Conservation (phyloP, 2,888 invertebrate genomes). For the Lordiphosa fenestrarum region DNA sequence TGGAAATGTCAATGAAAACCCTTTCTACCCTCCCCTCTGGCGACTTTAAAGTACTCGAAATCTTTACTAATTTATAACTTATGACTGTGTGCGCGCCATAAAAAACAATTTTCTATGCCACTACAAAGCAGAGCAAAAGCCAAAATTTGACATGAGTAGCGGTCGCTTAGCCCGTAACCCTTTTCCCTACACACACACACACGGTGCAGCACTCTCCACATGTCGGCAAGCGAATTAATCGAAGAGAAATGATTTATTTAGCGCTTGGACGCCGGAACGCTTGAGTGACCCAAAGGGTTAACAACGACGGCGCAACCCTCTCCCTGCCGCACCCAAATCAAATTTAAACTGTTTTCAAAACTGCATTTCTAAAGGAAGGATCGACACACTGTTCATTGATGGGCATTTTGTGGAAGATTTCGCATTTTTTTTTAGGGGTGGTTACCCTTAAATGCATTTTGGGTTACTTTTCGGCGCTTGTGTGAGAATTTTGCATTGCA, state of each 20-base stretch:
- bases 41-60: constrained; percentile 64
- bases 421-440: constrained; percentile 5
- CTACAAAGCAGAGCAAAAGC: constrained; percentile 79
- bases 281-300: constrained; percentile 69
- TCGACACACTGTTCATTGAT: constrained; percentile 55
- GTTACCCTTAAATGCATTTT: constrained; percentile 33
- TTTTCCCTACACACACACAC: constrained; percentile 36
- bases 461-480: constrained; percentile 39
- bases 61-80: constrained; percentile 76
- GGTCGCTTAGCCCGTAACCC: constrained; percentile 59
- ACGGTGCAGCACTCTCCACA: constrained; percentile 63
- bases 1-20: constrained; percentile 65
- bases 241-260: constrained; percentile 81
- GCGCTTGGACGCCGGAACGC: constrained; percentile 63
- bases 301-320: constrained; percentile 6
- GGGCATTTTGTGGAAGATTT: constrained; percentile 65
- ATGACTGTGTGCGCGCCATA: constrained; percentile 61
- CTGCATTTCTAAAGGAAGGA: constrained; percentile 52
- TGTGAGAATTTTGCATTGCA: constrained; percentile 55
- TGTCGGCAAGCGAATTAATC: constrained; percentile 81
- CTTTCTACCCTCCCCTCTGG: constrained; percentile 20
- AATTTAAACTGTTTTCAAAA: constrained; percentile 75
- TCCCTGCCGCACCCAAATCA: constrained; percentile 65
- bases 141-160: constrained; percentile 77
- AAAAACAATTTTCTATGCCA: constrained; percentile 80